Percentiles rank a stretch among this genome's conserved stretches.
Conservation (phyloP, 2,888 invertebrate genomes). For the Magallana nippona region DNA sequence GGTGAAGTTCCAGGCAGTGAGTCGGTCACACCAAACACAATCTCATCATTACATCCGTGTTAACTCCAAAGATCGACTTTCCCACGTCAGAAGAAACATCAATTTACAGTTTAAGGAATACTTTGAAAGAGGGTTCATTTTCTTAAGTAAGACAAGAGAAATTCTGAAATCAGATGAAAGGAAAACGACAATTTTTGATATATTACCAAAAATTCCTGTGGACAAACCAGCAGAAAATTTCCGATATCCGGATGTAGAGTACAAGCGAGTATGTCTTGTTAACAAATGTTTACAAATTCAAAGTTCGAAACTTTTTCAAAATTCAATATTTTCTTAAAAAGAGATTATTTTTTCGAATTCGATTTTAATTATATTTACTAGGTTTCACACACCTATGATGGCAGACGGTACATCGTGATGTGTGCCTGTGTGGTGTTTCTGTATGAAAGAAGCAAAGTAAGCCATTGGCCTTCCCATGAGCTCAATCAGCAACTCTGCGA, state of each 20-base stretch:
- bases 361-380: not conserved
- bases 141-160: slow-evolving; percentile 55
- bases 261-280: slow-evolving; percentile 53
- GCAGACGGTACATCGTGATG: slow-evolving; percentile 45
- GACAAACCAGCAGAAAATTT: slow-evolving; percentile 49
- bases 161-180: slow-evolving; percentile 54
- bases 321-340: not conserved
- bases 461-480: slow-evolving; percentile 52
- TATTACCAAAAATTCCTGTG: slow-evolving; percentile 56
- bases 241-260: slow-evolving; percentile 57
- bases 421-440: slow-evolving; percentile 60
- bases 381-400: slow-evolving; percentile 52
- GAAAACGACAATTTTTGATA: slow-evolving; percentile 55
- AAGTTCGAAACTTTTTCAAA: not conserved
- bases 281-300: not conserved
- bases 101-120: slow-evolving; percentile 50
- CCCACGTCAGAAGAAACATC: slow-evolving; percentile 50
- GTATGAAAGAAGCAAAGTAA: slow-evolving; percentile 57
- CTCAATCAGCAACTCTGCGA: slow-evolving; percentile 54
- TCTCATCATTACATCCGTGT: slow-evolving; percentile 51
- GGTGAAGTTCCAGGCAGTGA: slow-evolving; percentile 58
- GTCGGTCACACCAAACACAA: slow-evolving; percentile 50
- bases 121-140: slow-evolving; percentile 59
- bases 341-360: not conserved
- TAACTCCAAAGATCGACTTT: slow-evolving; percentile 54